phyloP scores from a whole-genome alignment of 2,113 vertebrate species.

The Otus sunia region DNA sequence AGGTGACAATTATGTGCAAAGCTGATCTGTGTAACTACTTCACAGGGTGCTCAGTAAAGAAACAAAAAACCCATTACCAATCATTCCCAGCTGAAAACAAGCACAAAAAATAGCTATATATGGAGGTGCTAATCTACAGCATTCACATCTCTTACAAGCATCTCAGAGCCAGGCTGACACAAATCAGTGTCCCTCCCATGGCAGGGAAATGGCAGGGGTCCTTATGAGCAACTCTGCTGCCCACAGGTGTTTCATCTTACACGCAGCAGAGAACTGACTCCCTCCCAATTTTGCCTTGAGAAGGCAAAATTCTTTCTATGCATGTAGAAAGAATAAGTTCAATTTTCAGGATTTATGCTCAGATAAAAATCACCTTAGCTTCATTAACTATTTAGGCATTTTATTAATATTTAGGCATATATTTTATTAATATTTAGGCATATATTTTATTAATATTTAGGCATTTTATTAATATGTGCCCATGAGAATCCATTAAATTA shows the following conservation, averaged over 20 bases:
- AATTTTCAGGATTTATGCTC: background rate
- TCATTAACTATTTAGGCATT: background rate
- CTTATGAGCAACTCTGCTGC: background rate
- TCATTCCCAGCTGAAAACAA: background rate
- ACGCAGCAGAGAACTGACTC: background rate
- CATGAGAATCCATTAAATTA: background rate
- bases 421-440: background rate
- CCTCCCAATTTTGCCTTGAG: background rate
- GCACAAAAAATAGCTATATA: background rate
- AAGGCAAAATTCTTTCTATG: background rate
- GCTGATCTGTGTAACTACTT: background rate
- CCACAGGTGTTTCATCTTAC: background rate
- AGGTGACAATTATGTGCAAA: background rate
- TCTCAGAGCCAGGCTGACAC: background rate
- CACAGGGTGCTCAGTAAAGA: background rate
- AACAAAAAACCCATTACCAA: background rate
- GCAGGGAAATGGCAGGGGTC: background rate
- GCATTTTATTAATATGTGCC: background rate
- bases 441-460: background rate
- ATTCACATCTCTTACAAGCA: background rate
- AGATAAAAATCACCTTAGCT: background rate
- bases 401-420: background rate
- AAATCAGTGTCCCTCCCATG: background rate
- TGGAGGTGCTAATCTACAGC: background rate
- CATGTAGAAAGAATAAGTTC: background rate